Conservation (phyloP, 1,140 invertebrate species). For the Rhagoletis pomonella region DNA sequence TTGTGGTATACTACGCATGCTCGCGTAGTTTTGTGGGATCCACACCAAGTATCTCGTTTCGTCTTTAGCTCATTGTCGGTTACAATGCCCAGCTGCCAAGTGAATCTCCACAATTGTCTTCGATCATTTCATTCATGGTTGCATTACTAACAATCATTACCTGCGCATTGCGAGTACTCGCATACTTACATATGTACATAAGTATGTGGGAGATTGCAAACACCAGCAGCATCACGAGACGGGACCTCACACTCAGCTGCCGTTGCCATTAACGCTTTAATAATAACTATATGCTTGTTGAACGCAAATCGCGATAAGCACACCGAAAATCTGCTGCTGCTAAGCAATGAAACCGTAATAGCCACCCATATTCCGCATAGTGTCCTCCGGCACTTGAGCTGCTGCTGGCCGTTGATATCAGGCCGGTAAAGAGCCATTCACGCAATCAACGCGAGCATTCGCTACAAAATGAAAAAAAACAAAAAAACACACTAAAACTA, state of each 20-base stretch:
- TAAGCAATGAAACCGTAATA: constrained; percentile 52
- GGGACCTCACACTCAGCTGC: constrained; percentile 12
- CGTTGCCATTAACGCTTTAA: constrained; percentile 55
- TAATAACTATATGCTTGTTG: constrained; percentile 47
- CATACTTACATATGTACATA: neutral
- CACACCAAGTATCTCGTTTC: no score
- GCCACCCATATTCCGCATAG: constrained; percentile 70
- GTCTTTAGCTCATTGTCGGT: neutral
- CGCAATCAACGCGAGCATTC: neutral
- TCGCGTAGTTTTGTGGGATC: no score
- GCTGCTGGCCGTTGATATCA: neutral
- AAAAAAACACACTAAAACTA: neutral
- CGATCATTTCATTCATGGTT: constrained; percentile 36
- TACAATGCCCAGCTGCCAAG: neutral
- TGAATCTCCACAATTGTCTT: neutral
- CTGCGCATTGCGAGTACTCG: neutral
- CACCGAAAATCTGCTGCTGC: neutral
- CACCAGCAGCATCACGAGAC: no score
- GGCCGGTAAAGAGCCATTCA: constrained; percentile 66
- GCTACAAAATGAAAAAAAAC: neutral
- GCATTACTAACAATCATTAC: constrained; percentile 51
- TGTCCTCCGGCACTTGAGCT: constrained; percentile 63
- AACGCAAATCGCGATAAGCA: constrained; percentile 50
- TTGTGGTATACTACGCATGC: no score
- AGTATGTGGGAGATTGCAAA: neutral